phyloP scores from a whole-genome alignment of 2,797 vertebrate genomes.

The Pyrocephalus nanus region DNA sequence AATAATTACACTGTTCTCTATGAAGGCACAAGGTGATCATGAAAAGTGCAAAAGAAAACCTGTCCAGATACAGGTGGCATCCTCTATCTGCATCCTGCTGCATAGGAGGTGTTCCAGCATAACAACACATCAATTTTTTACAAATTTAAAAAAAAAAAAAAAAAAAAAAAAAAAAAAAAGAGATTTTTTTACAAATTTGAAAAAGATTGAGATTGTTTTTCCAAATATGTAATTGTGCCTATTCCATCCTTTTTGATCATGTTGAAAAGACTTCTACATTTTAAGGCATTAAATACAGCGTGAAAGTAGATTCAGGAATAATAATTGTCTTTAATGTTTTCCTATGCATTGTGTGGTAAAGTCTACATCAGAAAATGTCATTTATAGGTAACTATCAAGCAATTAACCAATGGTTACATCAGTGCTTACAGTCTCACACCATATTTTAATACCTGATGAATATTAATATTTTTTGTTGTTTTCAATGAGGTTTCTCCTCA shows the following conservation, averaged over 20 bases:
- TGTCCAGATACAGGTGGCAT: background rate
- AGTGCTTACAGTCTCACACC: background rate
- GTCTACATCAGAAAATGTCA: background rate
- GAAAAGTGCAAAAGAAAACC: background rate
- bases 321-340: background rate
- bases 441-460: background rate
- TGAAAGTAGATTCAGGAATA: background rate
- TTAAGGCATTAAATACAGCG: background rate
- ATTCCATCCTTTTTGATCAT: background rate
- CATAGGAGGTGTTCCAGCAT: background rate
- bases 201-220: rapidly evolving
- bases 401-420: background rate
- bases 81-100: background rate
- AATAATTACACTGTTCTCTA: background rate
- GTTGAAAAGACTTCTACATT: background rate
- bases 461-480: background rate
- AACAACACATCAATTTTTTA: background rate
- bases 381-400: background rate
- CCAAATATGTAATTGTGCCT: background rate
- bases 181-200: background rate
- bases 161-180: background rate
- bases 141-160: background rate
- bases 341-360: background rate
- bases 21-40: background rate
- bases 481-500: background rate